Evolutionary conservation across 2,113 vertebrate species (phyloP).

Genomic region (Sinocyclocheilus grahami): DNA sequence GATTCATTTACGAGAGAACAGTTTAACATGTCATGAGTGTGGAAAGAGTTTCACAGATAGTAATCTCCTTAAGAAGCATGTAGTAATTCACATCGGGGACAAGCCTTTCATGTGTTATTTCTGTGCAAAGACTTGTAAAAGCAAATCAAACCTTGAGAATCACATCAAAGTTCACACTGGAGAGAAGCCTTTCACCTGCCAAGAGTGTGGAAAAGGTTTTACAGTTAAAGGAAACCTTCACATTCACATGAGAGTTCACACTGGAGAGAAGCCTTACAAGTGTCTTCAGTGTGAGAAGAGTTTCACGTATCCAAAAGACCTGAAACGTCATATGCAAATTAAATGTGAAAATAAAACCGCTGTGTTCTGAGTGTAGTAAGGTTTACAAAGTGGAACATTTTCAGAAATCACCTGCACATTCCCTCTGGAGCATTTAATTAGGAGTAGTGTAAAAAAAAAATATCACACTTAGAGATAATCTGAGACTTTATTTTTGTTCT

Average conservation of each 20-base stretch:
- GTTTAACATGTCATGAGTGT: neutral
- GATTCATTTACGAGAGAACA: neutral
- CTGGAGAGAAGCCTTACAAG: neutral
- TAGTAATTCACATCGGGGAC: neutral
- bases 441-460: too few species aligned
- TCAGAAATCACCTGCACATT: neutral
- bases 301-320: neutral
- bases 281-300: neutral
- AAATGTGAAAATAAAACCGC: neutral
- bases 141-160: neutral
- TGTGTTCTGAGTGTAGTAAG: neutral
- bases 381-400: neutral
- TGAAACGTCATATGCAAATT: neutral
- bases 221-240: neutral
- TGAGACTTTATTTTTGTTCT: neutral
- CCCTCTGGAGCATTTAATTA: too few species aligned
- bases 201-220: neutral
- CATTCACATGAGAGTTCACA: neutral
- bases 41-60: neutral
- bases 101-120: neutral
- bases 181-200: neutral
- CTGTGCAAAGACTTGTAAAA: neutral
- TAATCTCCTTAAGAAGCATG: neutral
- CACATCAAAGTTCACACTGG: neutral
- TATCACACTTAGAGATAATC: too few species aligned